Conservation (phyloP, 2,888 invertebrate genomes). For the Gastrophysa polygoni region DNA sequence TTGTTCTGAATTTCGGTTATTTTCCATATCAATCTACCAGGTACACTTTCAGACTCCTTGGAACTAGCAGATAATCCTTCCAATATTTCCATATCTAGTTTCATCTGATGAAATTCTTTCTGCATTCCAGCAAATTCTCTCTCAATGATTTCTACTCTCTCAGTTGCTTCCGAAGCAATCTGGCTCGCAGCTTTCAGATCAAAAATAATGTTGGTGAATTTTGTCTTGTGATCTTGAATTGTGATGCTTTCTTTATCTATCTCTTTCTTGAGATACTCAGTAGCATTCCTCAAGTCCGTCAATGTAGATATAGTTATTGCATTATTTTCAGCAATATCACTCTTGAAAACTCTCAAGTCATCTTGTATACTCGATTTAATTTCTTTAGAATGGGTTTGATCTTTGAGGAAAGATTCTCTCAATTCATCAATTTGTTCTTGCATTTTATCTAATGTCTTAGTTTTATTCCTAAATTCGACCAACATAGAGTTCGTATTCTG, state of each 20-base stretch:
- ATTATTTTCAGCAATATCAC: slow-evolving; percentile 54
- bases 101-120: slow-evolving; percentile 57
- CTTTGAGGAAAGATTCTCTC: slow-evolving; percentile 47
- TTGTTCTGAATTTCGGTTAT: slow-evolving; percentile 70
- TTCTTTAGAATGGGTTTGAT: slow-evolving; percentile 44
- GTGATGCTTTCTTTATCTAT: slow-evolving; percentile 41
- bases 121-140: slow-evolving; percentile 56
- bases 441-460: slow-evolving; percentile 44
- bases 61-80: slow-evolving; percentile 51
- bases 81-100: slow-evolving; percentile 59
- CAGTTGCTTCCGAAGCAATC: slow-evolving; percentile 61
- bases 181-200: slow-evolving; percentile 61
- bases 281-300: slow-evolving; percentile 53
- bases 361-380: slow-evolving; percentile 42
- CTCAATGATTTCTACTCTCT: slow-evolving; percentile 61
- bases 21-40: slow-evolving; percentile 64
- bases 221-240: slow-evolving; percentile 57
- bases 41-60: slow-evolving; percentile 23
- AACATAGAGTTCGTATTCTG: slow-evolving; percentile 40
- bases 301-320: slow-evolving; percentile 52
- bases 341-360: slow-evolving; percentile 50
- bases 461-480: slow-evolving; percentile 41
- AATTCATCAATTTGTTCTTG: slow-evolving; percentile 44
- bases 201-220: slow-evolving; percentile 59
- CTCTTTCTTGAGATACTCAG: slow-evolving; percentile 46